Base-by-base conservation (phyloP, 2,888 invertebrate genomes). In the Tenthredo scrophulariae region DNA sequence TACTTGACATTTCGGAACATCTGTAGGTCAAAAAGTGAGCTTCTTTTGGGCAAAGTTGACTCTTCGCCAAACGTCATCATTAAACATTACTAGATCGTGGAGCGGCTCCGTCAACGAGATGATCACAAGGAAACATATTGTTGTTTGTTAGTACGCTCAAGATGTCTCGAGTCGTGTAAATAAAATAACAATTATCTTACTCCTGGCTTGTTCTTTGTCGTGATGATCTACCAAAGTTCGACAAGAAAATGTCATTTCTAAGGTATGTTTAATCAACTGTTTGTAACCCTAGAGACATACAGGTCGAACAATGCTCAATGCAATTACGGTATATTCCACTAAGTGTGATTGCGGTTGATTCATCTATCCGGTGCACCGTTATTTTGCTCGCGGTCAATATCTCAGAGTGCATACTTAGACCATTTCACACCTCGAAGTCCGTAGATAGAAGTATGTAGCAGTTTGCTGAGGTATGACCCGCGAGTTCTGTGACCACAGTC, bases 381-480 rank as follows among this genome's bases (percentile, higher is more conserved):
- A 54, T 77, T 77, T 18, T 33, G 18, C 54, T 77, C n/a, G 77
- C 54, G 77, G 77, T 26, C 77, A 50, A 29, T 77, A 40, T 43
- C 40, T 74, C 43, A 74, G 74, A 22, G 54, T n/a, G 50, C 33
- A 29, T 54, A 77, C 29, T 54, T 50, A 33, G 33, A 77, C 33
- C 29, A 29, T 50, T 54, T 50, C 54, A 29, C 50, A 77, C 29
- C 37, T 29, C 50, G 22, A 9, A 77, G 54, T 33, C 18, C 29
- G 22, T 9, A 77, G 77, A 29, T 37, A 33, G 18, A 77, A 26
- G 15, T 33, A 33, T 13, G 26, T 67, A 58, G 58, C 6, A 18
- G 9, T 43, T 65, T 62, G 5, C 43, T 22, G 37, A 40, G 80
- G 62, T 18, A 33, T 77, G 50, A 80, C 80, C 58, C 65, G 62